Base-by-base conservation (phyloP, 1,140 invertebrate species). In the Drosophila grimshawi region DNA sequence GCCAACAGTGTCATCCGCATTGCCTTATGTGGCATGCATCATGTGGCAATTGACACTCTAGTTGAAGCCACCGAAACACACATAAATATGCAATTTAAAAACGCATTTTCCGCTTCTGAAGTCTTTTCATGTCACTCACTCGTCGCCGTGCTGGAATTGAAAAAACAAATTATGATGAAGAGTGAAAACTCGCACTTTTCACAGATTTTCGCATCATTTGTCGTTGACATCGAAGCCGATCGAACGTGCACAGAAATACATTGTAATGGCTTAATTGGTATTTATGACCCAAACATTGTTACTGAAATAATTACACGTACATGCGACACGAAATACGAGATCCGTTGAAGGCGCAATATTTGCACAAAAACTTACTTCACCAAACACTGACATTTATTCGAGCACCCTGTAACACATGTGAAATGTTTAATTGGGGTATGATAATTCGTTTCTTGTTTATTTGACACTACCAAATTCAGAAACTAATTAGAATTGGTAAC, bases 221-320 rank as follows among this genome's bases (percentile, higher is more conserved):
- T 61, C 46, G 56, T 68, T 61, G 52, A 62, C 35, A 77, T 74
- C 78, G 69, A 73, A 61, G 61, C 57, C 49, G 43, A 67, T 55
- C 55, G 39, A 67, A 60, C 55, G 39, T 64, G 68, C 37, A 75
- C 81, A 82, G 74, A 83, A 83, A 69, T 80, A 73, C 80, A 64
- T 45, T 78, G 83, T 88, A 88, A 88, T 88, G 69, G 76, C 80
- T 85, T 88, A 88, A 88, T 88, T 88, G 83, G 80, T 89, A 88
- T 78, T 83, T 88, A 89, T 71, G 77, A 57, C 67, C 69, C 39
- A 55, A 37, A 41, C 79, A 56, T 27, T 32, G 68, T 61, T 45
- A 32, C 48, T 68, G 10, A 41, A 56, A 49, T 71, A 75, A 76
- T 49, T 65, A 64, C 45, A 33, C 39, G 62, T 49, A 83, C 82